phyloP scores from a whole-genome alignment of 1,140 invertebrate species.

The Paraescarpia echinospica region DNA sequence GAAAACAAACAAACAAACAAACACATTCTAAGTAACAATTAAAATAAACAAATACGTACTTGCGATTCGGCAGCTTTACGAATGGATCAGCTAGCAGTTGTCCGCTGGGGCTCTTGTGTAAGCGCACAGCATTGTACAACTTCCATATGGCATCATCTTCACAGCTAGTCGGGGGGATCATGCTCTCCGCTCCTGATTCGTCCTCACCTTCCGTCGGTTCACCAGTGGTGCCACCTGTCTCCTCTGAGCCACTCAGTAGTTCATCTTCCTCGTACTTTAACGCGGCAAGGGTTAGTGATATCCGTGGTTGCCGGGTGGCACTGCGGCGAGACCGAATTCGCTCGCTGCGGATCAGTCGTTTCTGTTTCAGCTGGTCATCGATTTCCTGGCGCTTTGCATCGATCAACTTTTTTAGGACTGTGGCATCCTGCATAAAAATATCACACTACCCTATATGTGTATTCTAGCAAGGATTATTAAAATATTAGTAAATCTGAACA shows the following conservation, averaged over 20 bases:
- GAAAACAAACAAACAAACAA: not conserved
- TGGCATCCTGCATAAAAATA: constrained; percentile 71
- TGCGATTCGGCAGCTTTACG: constrained; percentile 78
- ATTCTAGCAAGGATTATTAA: not conserved
- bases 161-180: not conserved
- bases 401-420: constrained; percentile 79
- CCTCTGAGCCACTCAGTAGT: constrained; percentile 38
- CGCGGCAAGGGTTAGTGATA: constrained; percentile 65
- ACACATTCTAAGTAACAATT: not conserved
- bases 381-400: constrained; percentile 66
- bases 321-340: constrained; percentile 12
- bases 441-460: not conserved
- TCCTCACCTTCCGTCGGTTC: constrained; percentile 41
- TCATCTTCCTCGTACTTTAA: constrained; percentile 57
- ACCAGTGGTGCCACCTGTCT: not conserved
- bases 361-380: not conserved
- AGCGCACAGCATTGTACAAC: constrained; percentile 76
- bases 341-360: constrained; percentile 23
- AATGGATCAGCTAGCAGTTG: constrained; percentile 80
- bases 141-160: constrained; percentile 66
- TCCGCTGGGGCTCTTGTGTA: constrained; percentile 70
- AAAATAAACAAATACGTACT: constrained; percentile 3
- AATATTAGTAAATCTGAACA: not conserved
- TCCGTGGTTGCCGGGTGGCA: constrained; percentile 46
- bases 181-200: constrained; percentile 58